These are phyloP conservation scores for Saguinus imperator DNA, from an alignment of 2,113 vertebrate genomes.

Conservation along the genomic window DNA sequence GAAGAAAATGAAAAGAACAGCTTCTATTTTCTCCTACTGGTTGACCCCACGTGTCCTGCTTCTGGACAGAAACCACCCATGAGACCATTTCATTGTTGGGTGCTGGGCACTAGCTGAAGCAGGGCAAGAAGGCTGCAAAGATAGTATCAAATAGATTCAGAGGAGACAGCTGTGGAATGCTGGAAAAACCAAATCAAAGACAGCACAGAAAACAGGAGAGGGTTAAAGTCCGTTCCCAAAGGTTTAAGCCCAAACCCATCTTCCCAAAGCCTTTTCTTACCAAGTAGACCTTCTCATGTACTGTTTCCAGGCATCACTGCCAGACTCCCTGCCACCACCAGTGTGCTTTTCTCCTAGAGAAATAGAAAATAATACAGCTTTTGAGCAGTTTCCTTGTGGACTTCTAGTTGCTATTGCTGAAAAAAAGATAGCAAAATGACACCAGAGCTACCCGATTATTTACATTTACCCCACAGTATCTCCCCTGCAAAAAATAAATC, in stretches of 20 bases:
- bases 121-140: too few species aligned
- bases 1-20: background rate
- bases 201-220: too few species aligned
- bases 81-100: too few species aligned
- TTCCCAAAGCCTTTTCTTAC: slow-evolving; percentile 78
- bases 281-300: slow-evolving; percentile 98
- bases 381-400: background rate
- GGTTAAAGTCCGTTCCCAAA: too few species aligned
- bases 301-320: slow-evolving; percentile 98
- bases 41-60: background rate
- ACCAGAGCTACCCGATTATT: background rate
- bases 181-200: too few species aligned
- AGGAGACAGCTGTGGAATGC: too few species aligned
- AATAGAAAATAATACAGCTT: background rate
- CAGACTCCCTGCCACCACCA: slow-evolving; percentile 96
- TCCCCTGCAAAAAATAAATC: background rate
- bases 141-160: too few species aligned
- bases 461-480: background rate
- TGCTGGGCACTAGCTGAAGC: too few species aligned
- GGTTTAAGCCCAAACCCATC: background rate
- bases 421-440: background rate
- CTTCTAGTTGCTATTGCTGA: background rate
- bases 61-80: too few species aligned
- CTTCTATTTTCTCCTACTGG: background rate
- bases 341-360: slow-evolving; percentile 94